These are phyloP conservation scores for Tamandua tetradactyla DNA, from an alignment of 2,797 vertebrate genomes.

Conservation along the genomic window DNA sequence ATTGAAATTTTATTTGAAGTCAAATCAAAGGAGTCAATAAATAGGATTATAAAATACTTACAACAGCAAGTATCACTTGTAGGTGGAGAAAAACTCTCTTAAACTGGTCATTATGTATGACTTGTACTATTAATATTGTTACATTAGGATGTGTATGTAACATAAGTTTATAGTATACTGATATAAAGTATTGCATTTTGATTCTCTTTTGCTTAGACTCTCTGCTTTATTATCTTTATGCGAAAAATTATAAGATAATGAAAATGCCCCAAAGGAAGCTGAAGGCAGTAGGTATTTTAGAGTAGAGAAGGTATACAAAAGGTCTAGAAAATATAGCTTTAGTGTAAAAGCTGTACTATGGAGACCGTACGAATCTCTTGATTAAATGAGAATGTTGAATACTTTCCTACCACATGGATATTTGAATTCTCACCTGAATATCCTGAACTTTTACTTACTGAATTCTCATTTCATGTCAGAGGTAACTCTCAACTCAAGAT, in stretches of 20 bases:
- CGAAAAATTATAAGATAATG: neutral
- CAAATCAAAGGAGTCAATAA: neutral
- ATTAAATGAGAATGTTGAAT: neutral
- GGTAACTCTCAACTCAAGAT: neutral
- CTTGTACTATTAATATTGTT: neutral
- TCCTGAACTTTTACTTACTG: neutral
- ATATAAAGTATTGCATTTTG: neutral
- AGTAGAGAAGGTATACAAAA: neutral
- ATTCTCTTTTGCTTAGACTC: neutral
- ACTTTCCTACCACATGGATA: neutral
- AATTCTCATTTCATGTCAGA: neutral
- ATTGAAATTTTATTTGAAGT: neutral
- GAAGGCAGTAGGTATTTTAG: neutral
- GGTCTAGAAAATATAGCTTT: neutral
- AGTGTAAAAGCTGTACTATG: neutral
- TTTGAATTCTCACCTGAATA: neutral
- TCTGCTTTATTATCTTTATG: neutral
- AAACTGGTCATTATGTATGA: neutral
- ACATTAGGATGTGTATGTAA: neutral
- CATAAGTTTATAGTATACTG: neutral
- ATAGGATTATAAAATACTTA: neutral
- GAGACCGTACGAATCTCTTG: neutral
- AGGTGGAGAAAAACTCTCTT: neutral
- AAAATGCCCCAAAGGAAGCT: neutral
- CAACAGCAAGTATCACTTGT: neutral